These are phyloP conservation scores for Polyploca ridens DNA, from an alignment of 2,888 invertebrate genomes.

Conservation along the genomic window DNA sequence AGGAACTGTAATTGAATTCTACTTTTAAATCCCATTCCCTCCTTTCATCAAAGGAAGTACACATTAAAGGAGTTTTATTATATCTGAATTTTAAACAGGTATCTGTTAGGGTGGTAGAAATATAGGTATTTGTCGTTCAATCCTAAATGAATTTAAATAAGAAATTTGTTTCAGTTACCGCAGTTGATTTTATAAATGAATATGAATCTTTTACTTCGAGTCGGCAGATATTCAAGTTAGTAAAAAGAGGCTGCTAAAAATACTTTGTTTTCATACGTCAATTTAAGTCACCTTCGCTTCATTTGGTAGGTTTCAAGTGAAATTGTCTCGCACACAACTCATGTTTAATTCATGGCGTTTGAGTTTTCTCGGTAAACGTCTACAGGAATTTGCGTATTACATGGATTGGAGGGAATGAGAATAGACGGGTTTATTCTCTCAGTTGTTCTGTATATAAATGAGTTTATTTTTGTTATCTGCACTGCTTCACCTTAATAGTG, in stretches of 20 bases:
- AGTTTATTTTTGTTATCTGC: not conserved
- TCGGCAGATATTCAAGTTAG: not conserved
- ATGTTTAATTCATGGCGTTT: conserved; percentile 41
- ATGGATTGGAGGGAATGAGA: conserved; percentile 3
- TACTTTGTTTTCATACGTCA: conserved; percentile 11
- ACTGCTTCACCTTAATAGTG: not conserved
- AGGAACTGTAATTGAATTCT: conserved; percentile 43
- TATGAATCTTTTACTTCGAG: not conserved
- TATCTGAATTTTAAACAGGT: conserved; percentile 4
- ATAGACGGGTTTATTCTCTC: conserved; percentile 2
- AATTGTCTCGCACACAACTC: conserved; percentile 34
- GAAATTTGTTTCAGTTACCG: not conserved
- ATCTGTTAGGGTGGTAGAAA: conserved; percentile 1
- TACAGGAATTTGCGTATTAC: conserved; percentile 7
- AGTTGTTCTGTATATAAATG: conserved; percentile 3
- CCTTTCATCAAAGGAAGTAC: conserved; percentile 25
- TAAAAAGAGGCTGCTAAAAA: not conserved
- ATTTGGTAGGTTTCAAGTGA: conserved; percentile 28
- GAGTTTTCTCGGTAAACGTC: conserved; percentile 10
- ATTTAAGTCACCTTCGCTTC: conserved; percentile 25
- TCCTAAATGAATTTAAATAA: not conserved
- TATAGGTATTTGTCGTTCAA: not conserved
- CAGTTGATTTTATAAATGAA: not conserved
- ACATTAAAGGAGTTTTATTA: conserved; percentile 22
- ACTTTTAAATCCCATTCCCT: conserved; percentile 43